These are phyloP conservation scores for Falco berigora DNA, from an alignment of 2,797 vertebrate genomes.

Conservation along the genomic window DNA sequence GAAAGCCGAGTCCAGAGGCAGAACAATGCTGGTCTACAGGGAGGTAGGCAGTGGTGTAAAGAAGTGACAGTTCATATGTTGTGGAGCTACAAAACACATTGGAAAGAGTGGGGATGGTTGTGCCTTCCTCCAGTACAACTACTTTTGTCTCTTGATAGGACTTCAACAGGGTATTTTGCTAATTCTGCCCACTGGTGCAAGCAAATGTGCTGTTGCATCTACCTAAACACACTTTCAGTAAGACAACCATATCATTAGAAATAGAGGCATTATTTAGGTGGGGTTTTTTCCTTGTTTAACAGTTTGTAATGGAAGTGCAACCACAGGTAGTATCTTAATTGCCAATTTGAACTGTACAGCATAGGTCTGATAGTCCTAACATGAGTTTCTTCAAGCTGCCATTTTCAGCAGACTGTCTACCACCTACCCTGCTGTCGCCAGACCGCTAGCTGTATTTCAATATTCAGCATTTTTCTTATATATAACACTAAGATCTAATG, in stretches of 20 bases:
- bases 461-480: conserved; percentile 29
- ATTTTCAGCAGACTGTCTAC: conserved; percentile 25
- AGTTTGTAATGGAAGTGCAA: neutral
- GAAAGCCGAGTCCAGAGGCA: neutral
- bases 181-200: neutral
- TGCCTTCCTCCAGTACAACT: neutral
- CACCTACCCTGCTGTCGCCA: conserved; percentile 21
- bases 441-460: conserved; percentile 41
- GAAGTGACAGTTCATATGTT: neutral
- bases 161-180: neutral
- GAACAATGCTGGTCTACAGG: neutral
- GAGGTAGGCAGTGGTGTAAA: neutral
- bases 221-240: neutral
- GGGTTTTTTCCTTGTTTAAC: neutral
- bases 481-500: conserved; percentile 3
- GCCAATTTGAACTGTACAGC: neutral
- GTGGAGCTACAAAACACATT: neutral
- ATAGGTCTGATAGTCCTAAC: neutral
- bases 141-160: neutral
- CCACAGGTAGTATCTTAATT: neutral
- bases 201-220: neutral
- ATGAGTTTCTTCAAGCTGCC: neutral
- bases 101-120: neutral
- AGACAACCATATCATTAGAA: neutral
- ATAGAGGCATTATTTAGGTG: neutral